phyloP scores from a whole-genome alignment of 2,113 vertebrate genomes.

The Eleginops maclovinus region DNA sequence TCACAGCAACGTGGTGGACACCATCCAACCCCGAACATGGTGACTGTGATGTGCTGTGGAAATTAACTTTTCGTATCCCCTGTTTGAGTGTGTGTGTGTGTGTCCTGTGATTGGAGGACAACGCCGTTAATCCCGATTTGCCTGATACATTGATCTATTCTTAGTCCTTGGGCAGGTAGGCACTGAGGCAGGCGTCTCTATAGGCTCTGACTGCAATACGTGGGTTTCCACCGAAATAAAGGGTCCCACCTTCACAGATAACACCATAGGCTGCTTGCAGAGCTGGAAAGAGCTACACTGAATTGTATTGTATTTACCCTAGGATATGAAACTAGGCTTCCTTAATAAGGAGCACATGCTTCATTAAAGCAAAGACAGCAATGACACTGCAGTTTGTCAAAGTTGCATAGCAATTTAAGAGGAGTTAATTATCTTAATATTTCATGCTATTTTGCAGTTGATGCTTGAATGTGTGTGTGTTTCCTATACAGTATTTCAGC shows the following conservation, averaged over 20 bases:
- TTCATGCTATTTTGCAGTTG: not conserved
- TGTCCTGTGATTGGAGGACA: slow-evolving; percentile 69
- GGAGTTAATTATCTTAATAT: not conserved
- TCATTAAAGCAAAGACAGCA: slow-evolving; percentile 43
- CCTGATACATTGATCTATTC: slow-evolving; percentile 84
- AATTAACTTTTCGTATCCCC: slow-evolving; percentile 72
- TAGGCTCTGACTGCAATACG: slow-evolving; percentile 64
- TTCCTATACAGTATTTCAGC: not conserved
- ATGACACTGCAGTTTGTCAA: slow-evolving; percentile 76
- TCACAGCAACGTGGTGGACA: slow-evolving; percentile 51
- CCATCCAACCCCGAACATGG: slow-evolving; percentile 15
- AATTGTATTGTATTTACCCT: slow-evolving; percentile 32
- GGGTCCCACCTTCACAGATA: slow-evolving; percentile 66
- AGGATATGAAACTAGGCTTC: slow-evolving; percentile 25
- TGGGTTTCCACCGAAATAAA: slow-evolving; percentile 56
- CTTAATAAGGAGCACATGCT: slow-evolving; percentile 47
- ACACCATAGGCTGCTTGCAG: slow-evolving; percentile 31
- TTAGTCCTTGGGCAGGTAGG: slow-evolving; percentile 73
- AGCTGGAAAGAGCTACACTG: slow-evolving; percentile 36
- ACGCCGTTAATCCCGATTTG: slow-evolving; percentile 81
- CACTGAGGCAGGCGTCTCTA: slow-evolving; percentile 58
- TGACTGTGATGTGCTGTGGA: slow-evolving; percentile 43
- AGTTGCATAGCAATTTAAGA: slow-evolving; percentile 49
- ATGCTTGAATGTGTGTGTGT: not conserved
- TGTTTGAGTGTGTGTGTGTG: slow-evolving; percentile 16